A percentile compares a stretch with the other conserved stretches of the same genome.
Conservation (phyloP, 1,140 invertebrate genomes). For the Ctenoplectra terminalis region DNA sequence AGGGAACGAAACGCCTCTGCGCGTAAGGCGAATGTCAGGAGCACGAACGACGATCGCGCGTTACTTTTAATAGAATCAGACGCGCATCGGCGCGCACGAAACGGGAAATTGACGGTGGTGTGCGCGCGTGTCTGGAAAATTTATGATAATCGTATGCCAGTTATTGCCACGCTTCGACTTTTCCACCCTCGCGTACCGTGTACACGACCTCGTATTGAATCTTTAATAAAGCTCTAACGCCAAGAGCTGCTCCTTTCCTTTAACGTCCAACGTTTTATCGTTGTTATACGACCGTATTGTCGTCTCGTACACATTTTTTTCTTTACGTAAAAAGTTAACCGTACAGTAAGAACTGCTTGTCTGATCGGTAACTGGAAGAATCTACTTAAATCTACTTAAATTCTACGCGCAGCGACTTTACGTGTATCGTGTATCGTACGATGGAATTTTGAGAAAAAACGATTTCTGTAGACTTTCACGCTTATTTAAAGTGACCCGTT, state of each 20-base stretch:
- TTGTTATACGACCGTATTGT: background rate
- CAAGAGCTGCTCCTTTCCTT: no score
- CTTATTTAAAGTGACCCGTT: constrained; percentile 13
- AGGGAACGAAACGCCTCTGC: constrained; percentile 4
- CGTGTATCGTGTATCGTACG: no score
- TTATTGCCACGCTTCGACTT: constrained; percentile 10
- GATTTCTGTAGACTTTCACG: background rate
- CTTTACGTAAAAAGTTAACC: no score
- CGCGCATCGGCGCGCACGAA: constrained; percentile 17
- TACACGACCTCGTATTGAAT: background rate
- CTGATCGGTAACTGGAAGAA: background rate
- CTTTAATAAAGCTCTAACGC: background rate
- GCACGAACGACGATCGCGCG: background rate
- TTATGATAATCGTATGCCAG: constrained; percentile 25
- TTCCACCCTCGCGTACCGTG: background rate
- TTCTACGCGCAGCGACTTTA: no score
- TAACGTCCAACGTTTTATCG: background rate
- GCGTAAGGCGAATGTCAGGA: background rate
- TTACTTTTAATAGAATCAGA: constrained; percentile 34
- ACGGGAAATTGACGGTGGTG: constrained; percentile 23
- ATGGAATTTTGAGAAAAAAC: no score
- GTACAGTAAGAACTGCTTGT: background rate
- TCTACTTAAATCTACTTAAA: constrained; percentile 5
- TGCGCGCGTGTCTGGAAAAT: constrained; percentile 8
- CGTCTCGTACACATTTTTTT: background rate